Evolutionary conservation across 2,888 invertebrate species (phyloP), one percentile per base, ranked within the genome.

Genomic region (Odiellus spinosus): DNA sequence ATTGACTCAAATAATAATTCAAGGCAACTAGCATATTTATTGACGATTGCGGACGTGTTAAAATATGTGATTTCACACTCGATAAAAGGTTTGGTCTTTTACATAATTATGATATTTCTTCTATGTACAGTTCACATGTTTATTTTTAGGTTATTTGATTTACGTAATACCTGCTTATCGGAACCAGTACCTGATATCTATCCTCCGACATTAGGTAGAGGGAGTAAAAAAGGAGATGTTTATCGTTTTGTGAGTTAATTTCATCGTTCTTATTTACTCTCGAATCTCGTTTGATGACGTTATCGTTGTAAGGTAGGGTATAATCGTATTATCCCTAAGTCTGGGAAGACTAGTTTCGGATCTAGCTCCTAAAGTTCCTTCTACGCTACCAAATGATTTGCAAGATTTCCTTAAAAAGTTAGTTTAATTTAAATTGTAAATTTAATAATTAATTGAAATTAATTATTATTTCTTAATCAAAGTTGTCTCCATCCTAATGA

Each of bases 171-270:
- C 3, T 26, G 47, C 17, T 43, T 40, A n/a, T 48, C 52, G 15
- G 51, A 49, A 35, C 33, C 35, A 41, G 45, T 51, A 35, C 49
- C 50, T 32, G 48, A 53, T 41, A 20, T 44, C 39, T 69, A 71
- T 56, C 66, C 71, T n/a, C 62, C 63, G 5, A 62, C 64, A 2
- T 57, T 65, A 38, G 69, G 68, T 2, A 60, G 67, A 52, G 72
- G 73, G 43, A 75, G 71, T 4, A 78, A 80, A 65, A 79, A 80
- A 53, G 75, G 75, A 53, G 85, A 84, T 60, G 75, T 85, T 55
- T 80, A 75, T 60, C 75, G 76, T 51, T 73, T 82, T 50, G 63
- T 62, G 54, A 52, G 52, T 49, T 4, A 38, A 8, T 18, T 38
- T 14, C 10, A 38, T 38, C 38, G n/a, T 8, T 14, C 12, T 17